Evolutionary conservation across 2,888 invertebrate species (phyloP), one percentile per base, ranked within the genome.

Genomic region (Allolobophora icterica): DNA sequence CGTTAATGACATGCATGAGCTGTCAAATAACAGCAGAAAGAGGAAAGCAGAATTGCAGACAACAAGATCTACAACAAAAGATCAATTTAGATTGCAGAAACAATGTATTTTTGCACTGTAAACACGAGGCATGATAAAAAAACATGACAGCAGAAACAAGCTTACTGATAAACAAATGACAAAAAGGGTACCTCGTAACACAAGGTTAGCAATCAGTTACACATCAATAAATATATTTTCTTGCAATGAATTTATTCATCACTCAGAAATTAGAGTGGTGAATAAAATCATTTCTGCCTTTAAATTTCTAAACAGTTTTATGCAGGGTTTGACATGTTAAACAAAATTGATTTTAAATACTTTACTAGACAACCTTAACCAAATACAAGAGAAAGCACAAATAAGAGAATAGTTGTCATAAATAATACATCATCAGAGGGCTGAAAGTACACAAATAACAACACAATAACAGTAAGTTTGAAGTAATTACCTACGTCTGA

Each of bases 11-110:
- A 71, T 71, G 71, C 71, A 71, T n/a, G n/a, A 71, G 11, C 71
- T 71, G 71, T n/a, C 71, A 71, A 71, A 71, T n/a, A 71, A 71
- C 71, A 71, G 71, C 71, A 71, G 71, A 71, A 71, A 71, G 71
- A 71, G 71, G 71, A 71, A 71, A 71, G 71, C 30, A 11, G 45
- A 45, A 45, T 11, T 45, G 13, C 45, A 45, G 13, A 45, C 52
- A 52, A 24, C 24, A 4, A 52, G 71, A 71, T 71, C n/a, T 71
- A 71, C 30, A 71, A 71, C 30, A 71, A 21, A 13, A 52, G 2
- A 52, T 24, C 52, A 52, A 52, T 52, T 52, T 8, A 3, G 52
- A 52, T 52, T 52, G 52, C 21, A 52, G 52, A 52, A 71, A 71
- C 71, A 71, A 71, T n/a, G 71, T 71, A n/a, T 21, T 71, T 71